These are phyloP conservation scores for Siphlonurus alternatus DNA, from an alignment of 2,888 invertebrate genomes.

Conservation along the genomic window DNA sequence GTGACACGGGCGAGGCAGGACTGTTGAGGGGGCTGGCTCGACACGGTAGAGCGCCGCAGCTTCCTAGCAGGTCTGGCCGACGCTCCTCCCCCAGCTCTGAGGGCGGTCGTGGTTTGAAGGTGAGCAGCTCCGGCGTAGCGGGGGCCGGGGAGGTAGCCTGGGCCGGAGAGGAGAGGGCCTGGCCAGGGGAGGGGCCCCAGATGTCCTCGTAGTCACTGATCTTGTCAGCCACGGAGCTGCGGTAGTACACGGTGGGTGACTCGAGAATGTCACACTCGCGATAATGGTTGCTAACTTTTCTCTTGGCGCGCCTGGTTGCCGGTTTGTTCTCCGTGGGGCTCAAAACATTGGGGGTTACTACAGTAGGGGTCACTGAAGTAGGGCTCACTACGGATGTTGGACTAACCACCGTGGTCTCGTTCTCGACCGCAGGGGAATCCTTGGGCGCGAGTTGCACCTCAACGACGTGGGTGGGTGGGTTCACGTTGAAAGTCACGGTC, in stretches of 20 bases:
- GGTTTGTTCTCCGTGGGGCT: conserved; percentile 25
- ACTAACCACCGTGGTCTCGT: background rate
- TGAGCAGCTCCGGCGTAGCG: conserved; percentile 19
- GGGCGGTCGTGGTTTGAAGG: conserved; percentile 19
- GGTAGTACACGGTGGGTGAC: conserved; percentile 64
- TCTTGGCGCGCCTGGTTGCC: conserved; percentile 23
- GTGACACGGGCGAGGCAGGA: background rate
- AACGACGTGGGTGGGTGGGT: conserved; percentile 29
- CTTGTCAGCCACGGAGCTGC: conserved; percentile 78
- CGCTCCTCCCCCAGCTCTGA: background rate
- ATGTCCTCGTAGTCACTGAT: conserved; percentile 91
- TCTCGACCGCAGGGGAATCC: background rate
- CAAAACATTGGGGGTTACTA: conserved; percentile 20
- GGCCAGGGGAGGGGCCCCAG: conserved; percentile 43
- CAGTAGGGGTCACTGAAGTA: conserved; percentile 16
- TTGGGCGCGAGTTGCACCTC: conserved; percentile 16
- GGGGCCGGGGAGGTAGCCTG: conserved; percentile 19
- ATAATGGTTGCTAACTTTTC: conserved; percentile 27
- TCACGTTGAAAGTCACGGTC: conserved; percentile 71
- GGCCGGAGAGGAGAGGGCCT: conserved; percentile 17
- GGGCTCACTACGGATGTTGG: conserved; percentile 13
- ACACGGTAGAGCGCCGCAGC: background rate
- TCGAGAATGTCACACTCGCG: conserved; percentile 70
- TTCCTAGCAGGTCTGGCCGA: background rate
- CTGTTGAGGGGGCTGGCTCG: background rate